These are phyloP conservation scores for Bufotes viridis DNA, from an alignment of 2,797 vertebrate genomes.

Conservation along the genomic window DNA sequence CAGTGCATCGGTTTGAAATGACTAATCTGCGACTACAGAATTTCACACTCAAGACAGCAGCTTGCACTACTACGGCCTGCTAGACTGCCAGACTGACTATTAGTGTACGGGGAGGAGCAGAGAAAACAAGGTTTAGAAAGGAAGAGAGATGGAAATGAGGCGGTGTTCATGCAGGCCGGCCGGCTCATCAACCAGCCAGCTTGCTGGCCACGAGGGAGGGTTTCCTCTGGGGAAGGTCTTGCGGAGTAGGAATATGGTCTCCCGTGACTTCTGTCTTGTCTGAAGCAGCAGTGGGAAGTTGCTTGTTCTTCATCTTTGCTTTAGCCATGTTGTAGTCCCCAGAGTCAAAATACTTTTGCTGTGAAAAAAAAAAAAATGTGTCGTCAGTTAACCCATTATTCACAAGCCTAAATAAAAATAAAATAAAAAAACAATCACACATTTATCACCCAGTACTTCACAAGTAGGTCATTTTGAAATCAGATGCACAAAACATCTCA, in stretches of 20 bases:
- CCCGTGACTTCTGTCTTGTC: conserved; percentile 98
- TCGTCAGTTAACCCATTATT: too few relatives aligned
- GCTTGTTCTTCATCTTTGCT: conserved; percentile 98
- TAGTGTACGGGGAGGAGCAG: conserved; percentile 76
- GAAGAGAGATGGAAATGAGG: conserved; percentile 74
- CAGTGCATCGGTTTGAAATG: conserved; percentile 77
- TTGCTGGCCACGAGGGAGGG: conserved; percentile 97
- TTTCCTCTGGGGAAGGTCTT: conserved; percentile 98
- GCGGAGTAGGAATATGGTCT: conserved; percentile 98
- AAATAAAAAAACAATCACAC: too few relatives aligned
- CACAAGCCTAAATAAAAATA: too few relatives aligned
- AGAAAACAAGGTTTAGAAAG: conserved; percentile 64
- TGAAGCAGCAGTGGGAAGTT: conserved; percentile 88
- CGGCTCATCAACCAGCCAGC: conserved; percentile 90
- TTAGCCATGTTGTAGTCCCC: conserved; percentile 99
- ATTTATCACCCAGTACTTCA: too few relatives aligned
- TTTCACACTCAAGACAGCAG: conserved; percentile 75
- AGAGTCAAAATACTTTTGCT: conserved; percentile 99
- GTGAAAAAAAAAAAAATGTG: conserved; percentile 40
- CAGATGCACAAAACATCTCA: too few relatives aligned
- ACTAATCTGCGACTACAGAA: conserved; percentile 74
- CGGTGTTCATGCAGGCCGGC: conserved; percentile 76
- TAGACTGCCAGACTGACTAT: conserved; percentile 81
- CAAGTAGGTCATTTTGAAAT: too few relatives aligned
- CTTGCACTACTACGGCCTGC: conserved; percentile 78